Percentiles rank a stretch among this genome's conserved stretches.
phyloP scores from a whole-genome alignment of 2,888 invertebrate species.

The Saturnia japonica region DNA sequence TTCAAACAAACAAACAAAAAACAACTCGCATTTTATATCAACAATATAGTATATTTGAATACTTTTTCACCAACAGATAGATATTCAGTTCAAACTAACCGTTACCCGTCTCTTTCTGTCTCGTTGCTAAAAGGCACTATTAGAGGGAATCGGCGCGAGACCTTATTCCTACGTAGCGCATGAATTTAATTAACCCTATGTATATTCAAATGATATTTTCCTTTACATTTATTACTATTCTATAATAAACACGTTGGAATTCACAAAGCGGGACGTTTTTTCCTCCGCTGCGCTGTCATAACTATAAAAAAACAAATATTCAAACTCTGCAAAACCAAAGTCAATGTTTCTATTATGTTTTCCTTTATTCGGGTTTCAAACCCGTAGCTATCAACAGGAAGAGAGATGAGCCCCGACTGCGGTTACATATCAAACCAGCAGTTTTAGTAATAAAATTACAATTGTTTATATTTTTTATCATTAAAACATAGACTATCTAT shows the following conservation, averaged over 20 bases:
- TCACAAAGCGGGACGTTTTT: not conserved
- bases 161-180: not conserved
- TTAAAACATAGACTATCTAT: too few species aligned
- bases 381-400: too few species aligned
- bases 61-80: too few species aligned
- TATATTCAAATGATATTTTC: not conserved
- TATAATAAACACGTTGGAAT: not conserved
- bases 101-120: not conserved
- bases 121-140: not conserved
- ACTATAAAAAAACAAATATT: not conserved
- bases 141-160: not conserved
- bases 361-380: not conserved
- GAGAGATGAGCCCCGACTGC: too few species aligned
- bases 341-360: not conserved
- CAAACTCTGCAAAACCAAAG: not conserved
- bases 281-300: not conserved
- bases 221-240: not conserved
- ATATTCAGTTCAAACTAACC: not conserved
- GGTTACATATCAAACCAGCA: too few species aligned
- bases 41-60: too few species aligned
- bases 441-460: too few species aligned
- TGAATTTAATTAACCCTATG: not conserved
- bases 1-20: too few species aligned
- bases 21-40: too few species aligned
- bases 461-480: too few species aligned